These are phyloP conservation scores for Corythornis vintsioides DNA, from an alignment of 2,113 vertebrate genomes.

Conservation along the genomic window DNA sequence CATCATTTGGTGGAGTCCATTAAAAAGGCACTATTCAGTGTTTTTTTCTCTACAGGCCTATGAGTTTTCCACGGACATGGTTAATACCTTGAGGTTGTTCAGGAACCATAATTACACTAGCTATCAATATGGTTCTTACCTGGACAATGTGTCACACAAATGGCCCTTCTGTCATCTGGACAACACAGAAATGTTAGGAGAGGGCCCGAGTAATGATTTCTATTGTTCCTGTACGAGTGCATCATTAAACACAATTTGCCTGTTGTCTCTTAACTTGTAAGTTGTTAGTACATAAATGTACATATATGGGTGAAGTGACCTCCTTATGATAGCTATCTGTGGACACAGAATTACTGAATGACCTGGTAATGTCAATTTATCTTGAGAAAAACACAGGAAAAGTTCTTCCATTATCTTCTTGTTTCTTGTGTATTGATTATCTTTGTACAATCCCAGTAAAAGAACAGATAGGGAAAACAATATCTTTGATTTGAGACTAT, in stretches of 20 bases:
- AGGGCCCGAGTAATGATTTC: neutral
- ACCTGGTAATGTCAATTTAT: neutral
- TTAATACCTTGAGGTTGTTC: neutral
- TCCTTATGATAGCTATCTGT: rapidly evolving
- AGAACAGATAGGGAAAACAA: neutral
- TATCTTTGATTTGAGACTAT: neutral
- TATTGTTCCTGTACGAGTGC: neutral
- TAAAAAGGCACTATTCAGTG: neutral
- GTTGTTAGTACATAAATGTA: neutral
- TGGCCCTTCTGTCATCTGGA: neutral
- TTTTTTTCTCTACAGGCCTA: neutral
- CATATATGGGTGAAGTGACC: neutral
- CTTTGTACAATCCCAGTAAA: neutral
- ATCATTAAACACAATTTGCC: neutral
- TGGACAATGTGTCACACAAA: neutral
- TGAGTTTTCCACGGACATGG: neutral
- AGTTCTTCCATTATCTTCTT: neutral
- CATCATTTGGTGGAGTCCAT: neutral
- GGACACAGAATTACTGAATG: neutral
- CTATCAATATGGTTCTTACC: neutral
- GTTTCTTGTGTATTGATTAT: neutral
- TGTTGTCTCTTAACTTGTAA: neutral
- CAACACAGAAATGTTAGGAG: neutral
- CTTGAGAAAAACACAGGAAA: neutral
- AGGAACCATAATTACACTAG: neutral